phyloP scores from a whole-genome alignment of 2,888 invertebrate species.

The Timema cristinae region DNA sequence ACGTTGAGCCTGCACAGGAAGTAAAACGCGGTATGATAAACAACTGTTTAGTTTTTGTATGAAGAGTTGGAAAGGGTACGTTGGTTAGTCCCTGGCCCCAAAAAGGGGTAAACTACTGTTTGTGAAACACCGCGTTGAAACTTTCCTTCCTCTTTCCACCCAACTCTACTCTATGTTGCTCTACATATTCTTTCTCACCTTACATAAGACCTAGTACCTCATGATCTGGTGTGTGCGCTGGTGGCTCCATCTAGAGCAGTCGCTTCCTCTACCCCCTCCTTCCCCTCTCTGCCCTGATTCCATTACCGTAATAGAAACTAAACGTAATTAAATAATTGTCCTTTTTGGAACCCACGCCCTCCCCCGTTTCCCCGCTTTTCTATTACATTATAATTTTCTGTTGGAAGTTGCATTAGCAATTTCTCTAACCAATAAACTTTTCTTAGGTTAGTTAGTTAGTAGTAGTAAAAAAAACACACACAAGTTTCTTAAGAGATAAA shows the following conservation, averaged over 20 bases:
- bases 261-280: constrained; percentile 9
- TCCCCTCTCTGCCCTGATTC: constrained; percentile 28
- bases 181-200: too few species aligned
- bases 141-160: too few species aligned
- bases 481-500: constrained; percentile 27
- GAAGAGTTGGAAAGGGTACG: too few species aligned
- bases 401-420: constrained; percentile 30
- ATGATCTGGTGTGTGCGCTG: neutral
- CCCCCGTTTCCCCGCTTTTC: constrained; percentile 18
- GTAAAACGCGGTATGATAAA: too few species aligned
- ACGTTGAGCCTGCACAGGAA: too few species aligned
- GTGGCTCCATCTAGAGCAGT: neutral
- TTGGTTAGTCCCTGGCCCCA: too few species aligned
- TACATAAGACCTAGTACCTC: too few species aligned
- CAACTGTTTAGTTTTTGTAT: too few species aligned
- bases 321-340: constrained; percentile 33
- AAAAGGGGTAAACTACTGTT: too few species aligned
- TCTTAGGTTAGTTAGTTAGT: constrained; percentile 25
- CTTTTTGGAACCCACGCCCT: constrained; percentile 21
- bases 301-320: constrained; percentile 33
- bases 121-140: too few species aligned
- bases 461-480: constrained; percentile 16
- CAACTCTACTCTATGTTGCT: too few species aligned
- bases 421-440: constrained; percentile 30
- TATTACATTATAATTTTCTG: constrained; percentile 33